Base-by-base conservation (phyloP, 2,888 invertebrate species). In the Gortyna flavago region DNA sequence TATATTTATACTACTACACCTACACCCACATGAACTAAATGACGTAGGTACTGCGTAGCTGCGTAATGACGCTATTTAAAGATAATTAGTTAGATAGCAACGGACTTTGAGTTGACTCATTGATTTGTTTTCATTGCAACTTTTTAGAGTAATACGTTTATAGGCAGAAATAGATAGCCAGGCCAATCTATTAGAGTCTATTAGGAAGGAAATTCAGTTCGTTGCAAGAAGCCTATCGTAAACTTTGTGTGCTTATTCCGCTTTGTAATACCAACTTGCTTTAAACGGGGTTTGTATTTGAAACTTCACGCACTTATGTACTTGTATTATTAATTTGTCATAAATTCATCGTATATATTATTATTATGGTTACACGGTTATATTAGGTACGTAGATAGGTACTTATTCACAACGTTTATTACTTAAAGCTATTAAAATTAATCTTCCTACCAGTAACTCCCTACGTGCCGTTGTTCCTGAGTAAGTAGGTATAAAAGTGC, bases 21-120 rank as follows among this genome's bases (percentile, higher is more conserved):
- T 62, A 57, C 18, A 65, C 16, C 2, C 21, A 57, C 41, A 61
- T 68, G 71, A 64, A 69, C 71, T 62, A 69, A 69, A 80, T 73
- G 70, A 79, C 57, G n/a, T 51, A 79, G 48, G n/a, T 51, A 59
- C 32, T 21, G 25, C 62, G 21, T 62, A 25, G 69, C 5, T 48
- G 25, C n/a, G 44, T 67, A 66, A 38, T 78, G 68, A 69, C 21
- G 61, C 54, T 62, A 29, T 77, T 70, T 57, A 48, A 25, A 67
- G 71, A 70, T 70, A 62, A 66, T 79, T n/a, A n/a, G n/a, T 66
- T 66, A 68, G 57, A 72, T 66, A 83, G 79, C 54, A 78, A 73
- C 66, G 80, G 79, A 73, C 82, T 80, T 84, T 80, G 74, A 80
- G 35, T 41, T 70, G 44, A 61, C 32, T 51, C 44, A 62, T 84